Evolutionary conservation across 2,888 invertebrate species (phyloP), one percentile per base, ranked within the genome.

Genomic region (Parnassius apollo): DNA sequence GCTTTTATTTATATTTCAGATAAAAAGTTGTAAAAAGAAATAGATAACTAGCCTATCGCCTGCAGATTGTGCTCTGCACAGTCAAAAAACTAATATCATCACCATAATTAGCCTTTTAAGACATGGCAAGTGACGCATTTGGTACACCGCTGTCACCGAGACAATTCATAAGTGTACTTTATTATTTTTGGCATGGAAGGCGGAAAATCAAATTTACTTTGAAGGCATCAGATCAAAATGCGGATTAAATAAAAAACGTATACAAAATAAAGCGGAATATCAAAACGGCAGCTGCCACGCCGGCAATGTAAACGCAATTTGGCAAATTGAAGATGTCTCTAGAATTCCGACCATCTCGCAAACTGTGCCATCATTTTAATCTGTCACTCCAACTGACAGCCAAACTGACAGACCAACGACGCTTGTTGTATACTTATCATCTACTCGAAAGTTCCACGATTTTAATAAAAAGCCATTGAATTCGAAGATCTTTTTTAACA

Each of bases 271-370:
- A 13, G 9, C 13, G 49, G 13, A 11, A 13, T 46, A 48, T 9
- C n/a, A 44, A 11, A 44, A 54, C 44, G 25, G 58, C 59, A 55
- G 62, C 55, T 50, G 50, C 58, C 51, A 42, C 22, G 55, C 49
- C 42, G 45, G 35, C 54, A n/a, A 59, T 46, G 57, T 57, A 50
- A 64, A 64, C 59, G 59, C 56, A 64, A 64, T 64, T 64, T 59
- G 63, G 56, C 56, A 64, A 59, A 64, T 64, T 56, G 63, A 59
- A 64, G 63, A 56, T 51, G 56, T 59, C 63, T 35, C 52, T 42
- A 42, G 46, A 49, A 50, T 55, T 22, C 53, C 12, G 49, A 22
- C 42, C 57, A 48, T 49, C 50, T 53, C 45, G 58, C 55, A 13
- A 46, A 42, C 54, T 9, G 49, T 54, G 59, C 51, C 56, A 51